Percentiles rank a stretch among this genome's conserved stretches.
These are phyloP conservation scores for Melanophora roralis DNA, from an alignment of 2,888 invertebrate species.

Conservation along the genomic window DNA sequence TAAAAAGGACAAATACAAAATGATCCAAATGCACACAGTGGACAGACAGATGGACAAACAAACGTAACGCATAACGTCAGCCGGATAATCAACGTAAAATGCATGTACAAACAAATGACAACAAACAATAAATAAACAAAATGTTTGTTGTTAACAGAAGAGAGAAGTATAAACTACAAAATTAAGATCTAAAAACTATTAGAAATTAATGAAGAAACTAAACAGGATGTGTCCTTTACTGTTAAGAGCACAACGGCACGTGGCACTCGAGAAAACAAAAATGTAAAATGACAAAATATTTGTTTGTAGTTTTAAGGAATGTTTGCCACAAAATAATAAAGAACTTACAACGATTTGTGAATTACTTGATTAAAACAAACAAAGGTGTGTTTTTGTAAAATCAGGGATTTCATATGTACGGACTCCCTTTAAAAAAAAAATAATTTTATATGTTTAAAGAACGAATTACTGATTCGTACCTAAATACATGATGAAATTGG, in stretches of 20 bases:
- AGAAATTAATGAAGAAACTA: neutral
- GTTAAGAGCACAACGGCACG: conserved; percentile 31
- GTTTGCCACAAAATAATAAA: conserved; percentile 4
- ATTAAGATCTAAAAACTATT: conserved; percentile 20
- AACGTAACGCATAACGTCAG: conserved; percentile 9
- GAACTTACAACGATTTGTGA: neutral
- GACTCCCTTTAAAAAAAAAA: too few species aligned
- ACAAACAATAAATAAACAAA: conserved; percentile 42
- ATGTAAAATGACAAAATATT: neutral
- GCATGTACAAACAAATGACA: conserved; percentile 57
- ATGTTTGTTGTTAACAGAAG: neutral
- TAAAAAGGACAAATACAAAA: conserved; percentile 8
- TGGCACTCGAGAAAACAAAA: conserved; percentile 15
- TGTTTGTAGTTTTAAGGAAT: neutral
- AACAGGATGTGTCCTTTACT: conserved; percentile 29
- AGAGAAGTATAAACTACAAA: neutral
- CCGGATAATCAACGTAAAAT: conserved; percentile 60
- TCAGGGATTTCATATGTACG: too few species aligned
- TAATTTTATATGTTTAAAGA: too few species aligned
- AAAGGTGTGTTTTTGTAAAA: conserved; percentile 9
- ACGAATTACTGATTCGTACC: too few species aligned
- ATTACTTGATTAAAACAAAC: conserved; percentile 5
- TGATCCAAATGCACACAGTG: neutral
- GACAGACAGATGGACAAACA: neutral
- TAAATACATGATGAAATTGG: too few species aligned